Percentiles rank a stretch among this genome's conserved stretches.
Conservation (phyloP, 2,888 invertebrate species). For the Maniola hyperantus region DNA sequence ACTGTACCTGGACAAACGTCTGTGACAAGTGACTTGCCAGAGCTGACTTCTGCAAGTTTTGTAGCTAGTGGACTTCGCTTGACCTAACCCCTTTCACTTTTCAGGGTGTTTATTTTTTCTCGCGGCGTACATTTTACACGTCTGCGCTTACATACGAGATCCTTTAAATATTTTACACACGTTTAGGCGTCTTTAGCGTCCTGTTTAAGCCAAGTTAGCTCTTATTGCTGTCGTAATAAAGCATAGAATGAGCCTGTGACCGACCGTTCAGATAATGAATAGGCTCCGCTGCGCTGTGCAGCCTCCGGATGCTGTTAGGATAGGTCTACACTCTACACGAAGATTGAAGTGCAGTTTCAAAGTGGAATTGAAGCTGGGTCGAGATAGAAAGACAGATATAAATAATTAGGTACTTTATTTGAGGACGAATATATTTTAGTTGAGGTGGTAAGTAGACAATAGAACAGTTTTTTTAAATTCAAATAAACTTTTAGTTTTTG, state of each 20-base stretch:
- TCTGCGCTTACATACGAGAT: constrained; percentile 17
- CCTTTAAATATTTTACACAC: constrained; percentile 22
- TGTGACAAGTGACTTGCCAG: too few species aligned
- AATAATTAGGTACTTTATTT: too few species aligned
- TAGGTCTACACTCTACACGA: background rate
- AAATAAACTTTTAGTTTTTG: too few species aligned
- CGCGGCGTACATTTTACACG: constrained; percentile 10
- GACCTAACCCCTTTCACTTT: too few species aligned
- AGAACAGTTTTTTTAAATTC: too few species aligned
- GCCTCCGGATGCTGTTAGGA: constrained; percentile 26
- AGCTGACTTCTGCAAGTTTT: too few species aligned
- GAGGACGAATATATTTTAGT: too few species aligned
- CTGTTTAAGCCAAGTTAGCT: constrained; percentile 14
- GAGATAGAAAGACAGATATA: background rate
- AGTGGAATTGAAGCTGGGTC: background rate
- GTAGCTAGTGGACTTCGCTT: too few species aligned
- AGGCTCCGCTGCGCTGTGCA: constrained; percentile 32
- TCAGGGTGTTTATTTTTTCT: background rate
- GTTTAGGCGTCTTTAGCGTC: constrained; percentile 20
- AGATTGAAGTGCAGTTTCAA: background rate
- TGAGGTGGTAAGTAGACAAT: too few species aligned
- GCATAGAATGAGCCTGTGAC: constrained; percentile 32
- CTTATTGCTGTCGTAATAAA: constrained; percentile 29
- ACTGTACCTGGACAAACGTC: too few species aligned
- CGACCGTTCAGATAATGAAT: constrained; percentile 36